Evolutionary conservation across 2,113 vertebrate species (phyloP).

Genomic region (Pollachius pollachius): DNA sequence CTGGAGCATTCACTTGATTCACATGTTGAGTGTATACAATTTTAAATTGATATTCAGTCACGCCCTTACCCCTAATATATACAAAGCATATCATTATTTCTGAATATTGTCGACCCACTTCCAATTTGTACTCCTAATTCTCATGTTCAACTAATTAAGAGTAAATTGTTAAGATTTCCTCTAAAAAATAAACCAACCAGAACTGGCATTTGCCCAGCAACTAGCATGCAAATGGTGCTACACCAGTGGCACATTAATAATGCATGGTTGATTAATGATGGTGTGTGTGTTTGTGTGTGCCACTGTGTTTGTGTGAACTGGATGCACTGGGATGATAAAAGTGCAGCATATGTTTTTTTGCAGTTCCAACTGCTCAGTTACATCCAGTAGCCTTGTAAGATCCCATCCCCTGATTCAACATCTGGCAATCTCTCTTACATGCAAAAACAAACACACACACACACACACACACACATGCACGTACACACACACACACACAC

Average conservation of each 20-base stretch:
- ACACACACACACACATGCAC: background rate
- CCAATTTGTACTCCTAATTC: too few species aligned
- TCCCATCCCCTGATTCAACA: slow-evolving; percentile 56
- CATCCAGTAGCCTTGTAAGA: slow-evolving; percentile 48
- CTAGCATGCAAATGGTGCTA: too few species aligned
- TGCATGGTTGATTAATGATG: slow-evolving; percentile 59
- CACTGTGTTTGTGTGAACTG: background rate
- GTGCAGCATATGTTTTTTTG: slow-evolving; percentile 50
- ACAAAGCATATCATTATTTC: background rate
- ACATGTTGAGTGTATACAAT: too few species aligned
- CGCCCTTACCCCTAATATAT: too few species aligned
- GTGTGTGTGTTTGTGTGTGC: slow-evolving; percentile 7
- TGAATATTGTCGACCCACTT: too few species aligned
- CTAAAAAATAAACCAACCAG: too few species aligned
- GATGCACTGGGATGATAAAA: slow-evolving; percentile 42
- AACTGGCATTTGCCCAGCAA: too few species aligned
- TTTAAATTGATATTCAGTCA: too few species aligned
- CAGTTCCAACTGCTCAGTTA: slow-evolving; percentile 41
- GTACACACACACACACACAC: background rate
- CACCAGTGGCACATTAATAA: slow-evolving; percentile 39
- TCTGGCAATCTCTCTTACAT: slow-evolving; percentile 41
- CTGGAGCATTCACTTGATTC: too few species aligned
- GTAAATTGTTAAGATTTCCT: too few species aligned
- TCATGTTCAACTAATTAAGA: too few species aligned
- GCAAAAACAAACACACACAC: slow-evolving; percentile 11